phyloP scores from a whole-genome alignment of 2,888 invertebrate species.

The Apamea crenata region DNA sequence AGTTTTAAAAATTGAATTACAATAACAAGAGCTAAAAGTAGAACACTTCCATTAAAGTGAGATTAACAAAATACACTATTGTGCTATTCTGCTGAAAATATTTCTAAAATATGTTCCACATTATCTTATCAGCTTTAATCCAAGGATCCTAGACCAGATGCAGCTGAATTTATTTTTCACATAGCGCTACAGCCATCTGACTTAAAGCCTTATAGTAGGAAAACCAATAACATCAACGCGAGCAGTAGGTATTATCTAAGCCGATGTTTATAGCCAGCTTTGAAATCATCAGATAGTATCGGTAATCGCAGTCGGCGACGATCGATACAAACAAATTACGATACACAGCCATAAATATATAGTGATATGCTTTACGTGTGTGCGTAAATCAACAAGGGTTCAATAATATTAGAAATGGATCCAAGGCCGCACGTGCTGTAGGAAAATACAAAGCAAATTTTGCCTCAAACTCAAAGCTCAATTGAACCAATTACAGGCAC shows the following conservation, averaged over 20 bases:
- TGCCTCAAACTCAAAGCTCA: background rate
- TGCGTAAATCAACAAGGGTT: slow-evolving; percentile 41
- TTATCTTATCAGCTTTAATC: slow-evolving; percentile 10
- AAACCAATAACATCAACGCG: slow-evolving; percentile 24
- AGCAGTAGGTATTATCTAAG: slow-evolving; percentile 29
- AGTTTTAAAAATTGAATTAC: slow-evolving; percentile 43
- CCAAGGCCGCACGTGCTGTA: background rate
- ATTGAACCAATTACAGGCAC: background rate
- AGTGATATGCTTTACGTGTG: slow-evolving; percentile 26
- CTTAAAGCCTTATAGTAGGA: background rate
- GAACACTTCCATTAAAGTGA: slow-evolving; percentile 32
- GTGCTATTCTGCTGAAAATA: slow-evolving; percentile 7
- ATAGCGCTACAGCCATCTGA: background rate
- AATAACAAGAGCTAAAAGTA: slow-evolving; percentile 55
- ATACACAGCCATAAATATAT: slow-evolving; percentile 38
- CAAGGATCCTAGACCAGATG: slow-evolving; percentile 8
- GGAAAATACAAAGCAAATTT: slow-evolving; percentile 9
- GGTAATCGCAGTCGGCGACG: slow-evolving; percentile 46
- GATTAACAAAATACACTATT: slow-evolving; percentile 45
- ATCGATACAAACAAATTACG: slow-evolving; percentile 56
- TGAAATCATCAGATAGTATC: slow-evolving; percentile 45
- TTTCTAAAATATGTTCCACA: background rate
- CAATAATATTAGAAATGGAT: slow-evolving; percentile 41
- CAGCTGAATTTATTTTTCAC: slow-evolving; percentile 22
- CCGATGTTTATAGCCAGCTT: slow-evolving; percentile 27